Evolutionary conservation across 1,140 invertebrate genomes (phyloP).

Genomic region (Paraescarpia echinospica): DNA sequence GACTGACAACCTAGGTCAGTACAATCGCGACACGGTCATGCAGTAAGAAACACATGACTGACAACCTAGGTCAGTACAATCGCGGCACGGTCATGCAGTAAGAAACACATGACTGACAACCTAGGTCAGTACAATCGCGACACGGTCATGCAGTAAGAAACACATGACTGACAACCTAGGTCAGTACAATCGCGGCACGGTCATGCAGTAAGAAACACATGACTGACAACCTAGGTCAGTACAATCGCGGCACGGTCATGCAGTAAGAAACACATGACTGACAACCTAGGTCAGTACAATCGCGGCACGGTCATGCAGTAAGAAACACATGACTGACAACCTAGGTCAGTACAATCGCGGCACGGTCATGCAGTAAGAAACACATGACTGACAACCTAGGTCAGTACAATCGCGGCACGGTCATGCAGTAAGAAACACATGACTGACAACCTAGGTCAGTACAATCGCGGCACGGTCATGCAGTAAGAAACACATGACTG

Average conservation of each 20-base stretch:
- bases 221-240: slow-evolving; percentile 27
- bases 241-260: too few species aligned
- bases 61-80: slow-evolving; percentile 25
- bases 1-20: slow-evolving; percentile 27
- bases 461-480: too few species aligned
- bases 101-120: slow-evolving; percentile 35
- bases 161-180: slow-evolving; percentile 29
- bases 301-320: slow-evolving; percentile 12
- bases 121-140: slow-evolving; percentile 1
- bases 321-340: slow-evolving; percentile 35
- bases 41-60: slow-evolving; percentile 34
- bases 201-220: slow-evolving; percentile 32
- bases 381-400: slow-evolving; percentile 29
- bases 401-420: not conserved
- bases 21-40: too few species aligned
- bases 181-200: not conserved
- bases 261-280: slow-evolving; percentile 34
- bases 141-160: slow-evolving; percentile 29
- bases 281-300: slow-evolving; percentile 25
- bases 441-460: slow-evolving; percentile 27
- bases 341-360: not conserved
- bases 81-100: slow-evolving; percentile 12
- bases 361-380: slow-evolving; percentile 29
- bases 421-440: slow-evolving; percentile 32
- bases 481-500: slow-evolving; percentile 34